Evolutionary conservation across 2,113 vertebrate genomes (phyloP).

Genomic region (Danio rerio): DNA sequence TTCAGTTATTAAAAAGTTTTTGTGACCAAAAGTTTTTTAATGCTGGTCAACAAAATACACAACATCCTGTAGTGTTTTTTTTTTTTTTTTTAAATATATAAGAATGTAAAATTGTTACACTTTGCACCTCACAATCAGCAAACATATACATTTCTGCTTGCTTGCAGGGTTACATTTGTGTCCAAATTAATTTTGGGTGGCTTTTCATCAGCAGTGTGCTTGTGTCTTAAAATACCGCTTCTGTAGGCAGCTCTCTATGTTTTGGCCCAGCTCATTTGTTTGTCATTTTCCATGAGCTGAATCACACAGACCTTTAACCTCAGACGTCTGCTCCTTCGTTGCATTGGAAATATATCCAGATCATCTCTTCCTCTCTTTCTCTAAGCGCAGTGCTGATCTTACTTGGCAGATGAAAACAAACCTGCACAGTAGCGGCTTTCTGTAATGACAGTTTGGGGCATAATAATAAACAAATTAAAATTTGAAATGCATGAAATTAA

Average conservation of each 20-base stretch:
- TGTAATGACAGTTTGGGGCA: constrained; percentile 66
- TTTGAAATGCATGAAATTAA: constrained; percentile 72
- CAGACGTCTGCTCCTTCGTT: neutral
- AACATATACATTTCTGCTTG: no score
- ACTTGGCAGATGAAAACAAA: constrained; percentile 57
- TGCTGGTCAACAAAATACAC: no score
- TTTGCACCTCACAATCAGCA: no score
- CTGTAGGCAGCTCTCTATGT: neutral
- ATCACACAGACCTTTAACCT: constrained; percentile 23
- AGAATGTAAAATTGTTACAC: no score
- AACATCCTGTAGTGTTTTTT: no score
- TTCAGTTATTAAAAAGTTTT: no score
- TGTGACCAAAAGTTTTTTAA: no score
- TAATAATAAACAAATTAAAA: constrained; percentile 72
- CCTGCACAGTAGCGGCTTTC: constrained; percentile 43
- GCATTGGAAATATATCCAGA: neutral
- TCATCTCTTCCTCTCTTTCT: neutral
- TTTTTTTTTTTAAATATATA: no score
- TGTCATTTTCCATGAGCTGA: constrained; percentile 7
- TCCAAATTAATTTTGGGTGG: neutral
- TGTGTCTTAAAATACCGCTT: neutral
- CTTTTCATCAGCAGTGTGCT: neutral
- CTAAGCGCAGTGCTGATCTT: constrained; percentile 43
- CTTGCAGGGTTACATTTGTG: neutral
- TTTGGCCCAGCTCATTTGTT: constrained; percentile 14